These are phyloP conservation scores for Meganola albula DNA, from an alignment of 2,888 invertebrate genomes.

Conservation along the genomic window DNA sequence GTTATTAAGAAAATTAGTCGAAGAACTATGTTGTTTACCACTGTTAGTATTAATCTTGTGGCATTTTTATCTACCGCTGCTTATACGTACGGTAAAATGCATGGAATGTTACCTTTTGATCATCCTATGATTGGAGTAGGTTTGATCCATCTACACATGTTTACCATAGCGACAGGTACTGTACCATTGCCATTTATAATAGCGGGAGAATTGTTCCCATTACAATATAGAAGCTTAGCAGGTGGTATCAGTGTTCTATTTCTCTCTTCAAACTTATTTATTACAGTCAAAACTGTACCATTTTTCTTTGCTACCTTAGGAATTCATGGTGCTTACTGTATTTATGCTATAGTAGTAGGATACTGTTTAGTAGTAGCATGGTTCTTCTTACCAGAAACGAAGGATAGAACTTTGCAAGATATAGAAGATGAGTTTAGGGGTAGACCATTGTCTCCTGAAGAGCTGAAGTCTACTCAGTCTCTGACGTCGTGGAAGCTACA, in stretches of 20 bases:
- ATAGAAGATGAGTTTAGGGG: slow-evolving; percentile 57
- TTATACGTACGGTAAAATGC: slow-evolving; percentile 38
- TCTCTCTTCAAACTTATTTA: slow-evolving; percentile 46
- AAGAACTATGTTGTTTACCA: slow-evolving; percentile 40
- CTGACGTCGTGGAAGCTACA: slow-evolving; percentile 38
- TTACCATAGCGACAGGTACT: slow-evolving; percentile 75
- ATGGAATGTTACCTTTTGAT: slow-evolving; percentile 36
- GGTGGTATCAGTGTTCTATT: slow-evolving; percentile 52
- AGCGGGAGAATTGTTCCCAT: slow-evolving; percentile 82
- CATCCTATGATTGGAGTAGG: slow-evolving; percentile 42
- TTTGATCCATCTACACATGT: slow-evolving; percentile 58
- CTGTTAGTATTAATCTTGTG: slow-evolving; percentile 34
- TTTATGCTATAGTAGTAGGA: slow-evolving; percentile 43
- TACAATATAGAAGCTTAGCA: slow-evolving; percentile 77
- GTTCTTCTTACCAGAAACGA: slow-evolving; percentile 54
- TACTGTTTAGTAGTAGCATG: slow-evolving; percentile 45
- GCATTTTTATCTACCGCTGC: slow-evolving; percentile 38
- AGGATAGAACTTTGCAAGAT: slow-evolving; percentile 53
- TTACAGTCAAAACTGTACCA: slow-evolving; percentile 47
- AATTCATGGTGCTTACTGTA: slow-evolving; percentile 44
- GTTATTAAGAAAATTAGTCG: slow-evolving; percentile 43
- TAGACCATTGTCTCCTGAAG: slow-evolving; percentile 36
- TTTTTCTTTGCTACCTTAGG: slow-evolving; percentile 41
- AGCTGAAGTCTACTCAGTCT: slow-evolving; percentile 43
- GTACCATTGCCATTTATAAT: slow-evolving; percentile 82